Base-by-base conservation (phyloP, 2,113 vertebrate species). In the Fregata magnificens region DNA sequence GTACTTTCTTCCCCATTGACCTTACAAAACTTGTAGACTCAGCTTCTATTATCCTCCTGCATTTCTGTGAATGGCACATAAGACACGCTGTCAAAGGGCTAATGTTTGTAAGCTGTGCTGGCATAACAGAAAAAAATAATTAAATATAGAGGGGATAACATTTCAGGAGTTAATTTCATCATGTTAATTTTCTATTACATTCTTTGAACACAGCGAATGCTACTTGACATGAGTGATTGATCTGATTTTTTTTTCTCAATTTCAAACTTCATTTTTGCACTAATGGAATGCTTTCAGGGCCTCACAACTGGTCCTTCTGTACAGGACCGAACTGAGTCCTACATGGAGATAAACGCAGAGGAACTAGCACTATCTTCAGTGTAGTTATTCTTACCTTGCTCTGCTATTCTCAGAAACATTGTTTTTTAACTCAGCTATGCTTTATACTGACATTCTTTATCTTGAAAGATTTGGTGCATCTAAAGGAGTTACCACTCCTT, bases 401-500 rank as follows among this genome's bases (percentile, higher is more conserved):
- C 24, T 0, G 2, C 58, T 58, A 8, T 88, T 77, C 34, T 50
- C 32, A 79, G 52, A 85, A 86, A 83, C 12, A 26, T 29, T 69
- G 34, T 12, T 88, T 94, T 92, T 88, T 62, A 86, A 86, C 70
- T 82, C 80, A 76, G 63, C 49, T 69, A n/a, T 7, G 8, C 38
- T 90, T 95, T 70, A 88, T 47, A 15, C n/a, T 47, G 62, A 71
- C n/a, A 93, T 59, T 59, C 55, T 82, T 73, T 67, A 78, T 85
- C 63, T 90, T 83, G 78, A 97, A 94, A 86, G 53, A 80, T 69
- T 90, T 94, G 80, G 53, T 56, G n/a, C 59, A 73, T 86, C 59
- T 78, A 29, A 86, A 90, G 55, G n/a, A 90, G 28, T 90, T 77
- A 56, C 66, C 53, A 66, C 77, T 92, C n/a, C 34, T 90, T 66